These are phyloP conservation scores for Lasioglossum lativentre DNA, from an alignment of 2,888 invertebrate species.

Conservation along the genomic window DNA sequence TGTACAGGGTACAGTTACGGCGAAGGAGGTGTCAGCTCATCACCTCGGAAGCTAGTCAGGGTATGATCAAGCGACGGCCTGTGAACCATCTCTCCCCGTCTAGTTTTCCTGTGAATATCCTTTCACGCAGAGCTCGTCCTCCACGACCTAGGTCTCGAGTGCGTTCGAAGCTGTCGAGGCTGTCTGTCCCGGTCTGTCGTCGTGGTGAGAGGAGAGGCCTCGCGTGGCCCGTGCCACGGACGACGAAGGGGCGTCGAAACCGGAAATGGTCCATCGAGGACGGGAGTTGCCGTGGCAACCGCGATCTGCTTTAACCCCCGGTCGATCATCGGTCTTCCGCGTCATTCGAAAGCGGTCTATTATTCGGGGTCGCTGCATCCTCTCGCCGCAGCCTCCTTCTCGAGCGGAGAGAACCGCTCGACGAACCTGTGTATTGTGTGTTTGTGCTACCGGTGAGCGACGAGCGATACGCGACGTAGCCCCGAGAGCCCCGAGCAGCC, in stretches of 20 bases:
- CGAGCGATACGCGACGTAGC: constrained; percentile 49
- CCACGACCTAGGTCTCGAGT: constrained; percentile 56
- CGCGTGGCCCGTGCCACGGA: constrained; percentile 64
- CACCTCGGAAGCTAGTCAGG: not conserved
- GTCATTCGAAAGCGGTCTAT: constrained; percentile 77
- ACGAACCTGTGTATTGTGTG: constrained; percentile 42
- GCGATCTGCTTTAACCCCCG: constrained; percentile 77
- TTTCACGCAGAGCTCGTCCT: constrained; percentile 69
- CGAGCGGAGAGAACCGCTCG: constrained; percentile 30
- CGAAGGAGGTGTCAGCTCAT: constrained; percentile 13
- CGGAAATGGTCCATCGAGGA: constrained; percentile 77
- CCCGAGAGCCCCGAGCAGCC: constrained; percentile 47
- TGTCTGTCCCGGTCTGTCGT: constrained; percentile 57
- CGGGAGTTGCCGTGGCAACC: constrained; percentile 78
- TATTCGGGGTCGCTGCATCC: constrained; percentile 75
- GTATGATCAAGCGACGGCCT: not conserved
- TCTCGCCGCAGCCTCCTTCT: constrained; percentile 41
- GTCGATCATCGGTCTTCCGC: constrained; percentile 75
- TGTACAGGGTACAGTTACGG: not conserved
- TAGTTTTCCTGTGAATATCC: constrained; percentile 68
- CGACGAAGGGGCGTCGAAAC: constrained; percentile 66
- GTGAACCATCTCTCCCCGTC: constrained; percentile 59
- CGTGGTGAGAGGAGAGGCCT: constrained; percentile 64
- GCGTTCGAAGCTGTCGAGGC: constrained; percentile 63
- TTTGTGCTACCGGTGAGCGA: constrained; percentile 60